Evolutionary conservation across 2,888 invertebrate genomes (phyloP).

Genomic region (Drosophila limbata): DNA sequence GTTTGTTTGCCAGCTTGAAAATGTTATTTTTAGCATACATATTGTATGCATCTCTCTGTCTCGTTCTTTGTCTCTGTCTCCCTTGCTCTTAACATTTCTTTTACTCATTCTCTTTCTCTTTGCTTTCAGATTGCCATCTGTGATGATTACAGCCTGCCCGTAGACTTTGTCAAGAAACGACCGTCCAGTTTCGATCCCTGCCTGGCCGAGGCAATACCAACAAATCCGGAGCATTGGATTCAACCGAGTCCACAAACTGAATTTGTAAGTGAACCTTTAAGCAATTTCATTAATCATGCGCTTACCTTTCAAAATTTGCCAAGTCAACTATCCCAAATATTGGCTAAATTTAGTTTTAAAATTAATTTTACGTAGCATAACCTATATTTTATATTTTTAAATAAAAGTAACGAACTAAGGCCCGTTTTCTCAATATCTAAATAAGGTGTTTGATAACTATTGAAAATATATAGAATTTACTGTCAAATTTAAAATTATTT

Average conservation of each 20-base stretch:
- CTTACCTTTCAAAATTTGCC: no score
- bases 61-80: slow-evolving; percentile 3
- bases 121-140: slow-evolving; percentile 91
- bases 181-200: slow-evolving; percentile 88
- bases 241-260: slow-evolving; percentile 85
- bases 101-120: background rate
- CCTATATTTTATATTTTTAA: no score
- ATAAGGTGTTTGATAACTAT: no score
- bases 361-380: no score
- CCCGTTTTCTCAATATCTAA: no score
- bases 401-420: no score
- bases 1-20: slow-evolving; percentile 40
- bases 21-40: slow-evolving; percentile 63
- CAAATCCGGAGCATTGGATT: slow-evolving; percentile 85
- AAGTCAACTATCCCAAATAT: no score
- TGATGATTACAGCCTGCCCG: slow-evolving; percentile 94
- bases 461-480: no score
- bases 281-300: no score
- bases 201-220: slow-evolving; percentile 87
- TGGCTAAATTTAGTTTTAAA: no score
- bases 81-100: slow-evolving; percentile 1
- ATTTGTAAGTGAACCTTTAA: slow-evolving; percentile 81
- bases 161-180: slow-evolving; percentile 92
- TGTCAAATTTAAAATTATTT: no score
- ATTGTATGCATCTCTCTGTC: slow-evolving; percentile 27